Evolutionary conservation across 2,113 vertebrate genomes (phyloP).

Genomic region (Seriola aureovittata): DNA sequence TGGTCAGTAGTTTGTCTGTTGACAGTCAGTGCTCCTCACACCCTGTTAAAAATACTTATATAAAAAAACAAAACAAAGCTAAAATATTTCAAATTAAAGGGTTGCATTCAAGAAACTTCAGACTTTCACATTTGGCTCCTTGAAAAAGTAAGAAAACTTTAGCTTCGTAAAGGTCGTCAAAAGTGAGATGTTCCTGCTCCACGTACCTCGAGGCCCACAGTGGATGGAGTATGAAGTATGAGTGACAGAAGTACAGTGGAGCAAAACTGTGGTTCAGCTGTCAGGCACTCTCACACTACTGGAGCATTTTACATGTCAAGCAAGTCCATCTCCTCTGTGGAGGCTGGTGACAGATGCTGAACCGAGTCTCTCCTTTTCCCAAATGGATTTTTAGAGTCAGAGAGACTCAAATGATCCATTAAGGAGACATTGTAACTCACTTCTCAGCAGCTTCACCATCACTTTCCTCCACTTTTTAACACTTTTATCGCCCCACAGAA

Average conservation of each 20-base stretch:
- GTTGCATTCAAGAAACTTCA: neutral
- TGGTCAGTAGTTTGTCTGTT: too few species aligned
- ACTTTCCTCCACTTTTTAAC: neutral
- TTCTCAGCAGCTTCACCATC: neutral
- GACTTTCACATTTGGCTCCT: neutral
- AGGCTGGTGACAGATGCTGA: constrained; percentile 28
- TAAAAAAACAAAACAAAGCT: too few species aligned
- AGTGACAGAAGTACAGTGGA: constrained; percentile 24
- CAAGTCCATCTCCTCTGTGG: constrained; percentile 9
- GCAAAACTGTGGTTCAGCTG: constrained; percentile 33
- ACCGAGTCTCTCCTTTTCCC: neutral
- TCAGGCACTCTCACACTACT: neutral
- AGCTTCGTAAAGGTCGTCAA: neutral
- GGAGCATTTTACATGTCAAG: constrained; percentile 35
- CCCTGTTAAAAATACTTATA: too few species aligned
- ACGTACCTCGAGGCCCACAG: neutral
- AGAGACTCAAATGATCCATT: constrained; percentile 12
- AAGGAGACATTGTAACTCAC: neutral
- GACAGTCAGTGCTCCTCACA: too few species aligned
- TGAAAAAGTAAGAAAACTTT: constrained; percentile 13
- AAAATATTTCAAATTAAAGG: too few species aligned
- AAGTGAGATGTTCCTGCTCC: neutral
- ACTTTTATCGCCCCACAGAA: neutral
- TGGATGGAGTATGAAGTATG: neutral
- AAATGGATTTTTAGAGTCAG: constrained; percentile 12